A percentile compares a stretch with the other conserved stretches of the same genome.
These are phyloP conservation scores for Agriopis aurantiaria DNA, from an alignment of 2,888 invertebrate genomes.

Conservation along the genomic window DNA sequence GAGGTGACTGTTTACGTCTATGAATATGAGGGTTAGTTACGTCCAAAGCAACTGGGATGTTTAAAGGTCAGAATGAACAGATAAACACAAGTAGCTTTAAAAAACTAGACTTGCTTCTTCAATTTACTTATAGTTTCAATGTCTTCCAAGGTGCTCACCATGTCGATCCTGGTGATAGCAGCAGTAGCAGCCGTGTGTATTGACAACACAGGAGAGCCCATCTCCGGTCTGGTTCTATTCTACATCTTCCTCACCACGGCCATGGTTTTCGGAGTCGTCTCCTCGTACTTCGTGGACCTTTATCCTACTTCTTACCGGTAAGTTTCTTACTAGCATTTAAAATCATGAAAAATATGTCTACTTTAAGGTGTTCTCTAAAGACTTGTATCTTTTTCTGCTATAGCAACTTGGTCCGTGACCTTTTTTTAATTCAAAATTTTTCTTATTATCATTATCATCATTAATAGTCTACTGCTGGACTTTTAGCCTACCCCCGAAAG, in stretches of 20 bases:
- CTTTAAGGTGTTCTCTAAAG: neutral
- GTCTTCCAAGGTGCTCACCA: constrained; percentile 61
- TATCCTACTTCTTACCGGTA: constrained; percentile 79
- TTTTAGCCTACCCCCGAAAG: no score
- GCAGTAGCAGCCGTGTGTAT: constrained; percentile 66
- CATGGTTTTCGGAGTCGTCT: constrained; percentile 76
- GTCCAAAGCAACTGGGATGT: no score
- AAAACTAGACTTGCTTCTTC: no score
- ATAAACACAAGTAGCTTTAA: no score
- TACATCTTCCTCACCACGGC: constrained; percentile 75
- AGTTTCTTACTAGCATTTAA: constrained; percentile 12
- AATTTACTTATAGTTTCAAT: no score
- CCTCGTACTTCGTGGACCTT: constrained; percentile 77
- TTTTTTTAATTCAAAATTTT: no score
- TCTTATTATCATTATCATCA: no score
- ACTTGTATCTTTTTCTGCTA: neutral
- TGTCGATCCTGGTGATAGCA: constrained; percentile 67
- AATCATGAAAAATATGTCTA: neutral
- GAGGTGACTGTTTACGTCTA: no score
- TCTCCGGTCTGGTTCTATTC: constrained; percentile 75
- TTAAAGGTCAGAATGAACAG: no score
- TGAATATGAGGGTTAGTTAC: no score
- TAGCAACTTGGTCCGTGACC: neutral
- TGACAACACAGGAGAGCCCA: constrained; percentile 69
- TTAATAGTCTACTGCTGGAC: no score